Evolutionary conservation across 2,797 vertebrate genomes (phyloP), one percentile per base, ranked within the genome.

Genomic region (Microchirus variegatus): DNA sequence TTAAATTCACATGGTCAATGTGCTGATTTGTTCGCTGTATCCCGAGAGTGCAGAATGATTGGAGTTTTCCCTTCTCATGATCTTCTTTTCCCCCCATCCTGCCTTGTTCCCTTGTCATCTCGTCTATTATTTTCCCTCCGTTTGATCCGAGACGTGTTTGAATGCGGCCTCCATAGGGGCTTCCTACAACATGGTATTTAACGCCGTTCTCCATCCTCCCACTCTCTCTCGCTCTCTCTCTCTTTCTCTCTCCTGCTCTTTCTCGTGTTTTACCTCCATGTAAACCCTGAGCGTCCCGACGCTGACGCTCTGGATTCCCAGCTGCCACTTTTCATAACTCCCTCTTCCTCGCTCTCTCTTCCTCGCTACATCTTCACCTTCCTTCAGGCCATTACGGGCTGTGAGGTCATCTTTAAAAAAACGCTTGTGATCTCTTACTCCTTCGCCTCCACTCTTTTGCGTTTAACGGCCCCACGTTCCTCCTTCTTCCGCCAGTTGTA

Each of bases 181-280:
- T 77, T 50, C 81, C 73, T 86, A 80, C 89, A 87, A 90, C 90
- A 91, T 83, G 74, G 83, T 85, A 88, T 90, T 92, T 91, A 90
- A 90, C 88, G 59, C 68, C 69, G 70, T 67, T 47, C 63, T 72
- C 46, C 62, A 55, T 77, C 79, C 69, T 81, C 68, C 79, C 70
- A 64, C 38, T 3, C 78, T 67, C 51, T 59, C 70, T 51, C 49
- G 8, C 38, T 13, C 64, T 73, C 45, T 53, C 67, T 72, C 45
- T 3, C 78, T 67, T 49, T 59, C 70, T 51, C 49, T 57, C 44
- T 47, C 59, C 31, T 31, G 8, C 38, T 13, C 64, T 73, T 47
- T 53, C 67, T 72, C 45, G 37, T 61, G 52, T 66, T 72, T 63
- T 17, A 31, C 54, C 66, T 76, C 53, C 9, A 5, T 22, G 51